These are phyloP conservation scores for Prionailurus bengalensis DNA, from an alignment of 2,113 vertebrate genomes.

Conservation along the genomic window DNA sequence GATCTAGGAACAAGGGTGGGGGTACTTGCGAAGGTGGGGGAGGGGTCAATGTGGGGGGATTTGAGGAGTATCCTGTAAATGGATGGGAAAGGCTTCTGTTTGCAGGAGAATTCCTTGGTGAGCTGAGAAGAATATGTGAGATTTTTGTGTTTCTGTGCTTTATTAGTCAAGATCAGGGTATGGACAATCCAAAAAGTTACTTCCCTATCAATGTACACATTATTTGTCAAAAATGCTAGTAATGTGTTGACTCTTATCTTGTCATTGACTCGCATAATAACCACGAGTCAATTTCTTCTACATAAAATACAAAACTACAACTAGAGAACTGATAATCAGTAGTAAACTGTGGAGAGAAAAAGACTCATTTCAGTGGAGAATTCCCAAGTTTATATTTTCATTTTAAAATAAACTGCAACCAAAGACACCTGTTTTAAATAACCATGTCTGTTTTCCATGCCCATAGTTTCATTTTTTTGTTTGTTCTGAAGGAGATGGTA, in stretches of 20 bases:
- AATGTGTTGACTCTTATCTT: background rate
- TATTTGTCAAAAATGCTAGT: background rate
- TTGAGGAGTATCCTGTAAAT: background rate
- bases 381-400: background rate
- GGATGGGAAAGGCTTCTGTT: background rate
- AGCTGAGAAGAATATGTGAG: constrained; percentile 1
- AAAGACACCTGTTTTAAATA: background rate
- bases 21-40: background rate
- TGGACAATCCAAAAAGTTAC: constrained; percentile 14
- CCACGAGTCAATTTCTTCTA: background rate
- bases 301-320: background rate
- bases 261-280: background rate
- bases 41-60: background rate
- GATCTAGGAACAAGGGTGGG: rapidly evolving
- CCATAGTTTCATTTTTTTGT: background rate
- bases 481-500: background rate
- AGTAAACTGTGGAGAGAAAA: background rate
- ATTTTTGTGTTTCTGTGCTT: background rate
- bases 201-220: constrained; percentile 2
- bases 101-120: background rate
- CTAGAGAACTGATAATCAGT: background rate
- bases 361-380: background rate
- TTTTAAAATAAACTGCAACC: background rate
- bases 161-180: background rate
- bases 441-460: background rate